These are phyloP conservation scores for Menidia menidia DNA, from an alignment of 2,797 vertebrate species.

Conservation along the genomic window DNA sequence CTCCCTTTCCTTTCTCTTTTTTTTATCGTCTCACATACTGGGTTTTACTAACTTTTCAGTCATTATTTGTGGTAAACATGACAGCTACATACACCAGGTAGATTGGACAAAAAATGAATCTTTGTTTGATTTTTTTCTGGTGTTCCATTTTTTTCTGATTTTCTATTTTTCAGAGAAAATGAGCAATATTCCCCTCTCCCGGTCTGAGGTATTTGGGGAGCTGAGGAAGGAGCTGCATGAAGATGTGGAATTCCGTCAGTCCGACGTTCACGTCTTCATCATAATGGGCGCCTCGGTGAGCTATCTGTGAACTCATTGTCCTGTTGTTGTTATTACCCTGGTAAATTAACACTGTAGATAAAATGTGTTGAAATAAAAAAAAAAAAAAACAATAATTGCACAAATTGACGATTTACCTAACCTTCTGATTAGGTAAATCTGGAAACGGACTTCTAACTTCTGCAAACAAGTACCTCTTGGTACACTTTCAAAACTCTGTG, in stretches of 20 bases:
- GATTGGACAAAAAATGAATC: too few species aligned
- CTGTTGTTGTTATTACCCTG: conserved; percentile 5
- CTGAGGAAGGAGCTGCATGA: conserved; percentile 89
- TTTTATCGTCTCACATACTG: too few species aligned
- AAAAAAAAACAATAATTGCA: conserved; percentile 39
- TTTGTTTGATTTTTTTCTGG: not conserved
- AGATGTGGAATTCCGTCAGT: conserved; percentile 86
- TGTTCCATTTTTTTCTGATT: not conserved
- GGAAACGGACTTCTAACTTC: conserved; percentile 67
- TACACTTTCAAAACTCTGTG: conserved; percentile 41
- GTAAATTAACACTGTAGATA: conserved; percentile 8
- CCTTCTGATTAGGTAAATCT: conserved; percentile 49
- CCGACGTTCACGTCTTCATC: conserved; percentile 89
- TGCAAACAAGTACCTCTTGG: conserved; percentile 55
- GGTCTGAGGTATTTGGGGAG: conserved; percentile 90
- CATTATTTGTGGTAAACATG: too few species aligned
- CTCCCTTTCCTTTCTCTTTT: too few species aligned
- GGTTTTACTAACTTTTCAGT: too few species aligned
- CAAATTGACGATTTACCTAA: not conserved
- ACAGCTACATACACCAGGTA: too few species aligned
- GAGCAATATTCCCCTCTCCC: conserved; percentile 84
- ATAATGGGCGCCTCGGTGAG: conserved; percentile 94
- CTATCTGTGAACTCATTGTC: not conserved
- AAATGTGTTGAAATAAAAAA: conserved; percentile 34
- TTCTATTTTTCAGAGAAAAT: conserved; percentile 77